These are phyloP conservation scores for Rhimphoctona megacephalus DNA, from an alignment of 2,888 invertebrate genomes.

Conservation along the genomic window DNA sequence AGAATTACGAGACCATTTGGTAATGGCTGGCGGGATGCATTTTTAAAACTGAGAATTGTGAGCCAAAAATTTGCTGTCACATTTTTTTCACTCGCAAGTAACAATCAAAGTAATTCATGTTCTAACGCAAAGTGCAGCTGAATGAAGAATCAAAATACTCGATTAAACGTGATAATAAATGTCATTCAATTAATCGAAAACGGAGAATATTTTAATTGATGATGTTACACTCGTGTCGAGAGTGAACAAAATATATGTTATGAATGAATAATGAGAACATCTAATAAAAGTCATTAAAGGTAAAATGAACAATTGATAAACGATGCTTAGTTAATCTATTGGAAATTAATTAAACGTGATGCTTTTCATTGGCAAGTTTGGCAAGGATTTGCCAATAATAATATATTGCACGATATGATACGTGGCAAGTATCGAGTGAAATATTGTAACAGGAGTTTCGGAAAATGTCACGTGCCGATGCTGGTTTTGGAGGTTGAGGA, in stretches of 20 bases:
- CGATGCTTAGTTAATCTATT: background rate
- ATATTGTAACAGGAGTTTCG: conserved; percentile 10
- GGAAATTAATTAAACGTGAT: background rate
- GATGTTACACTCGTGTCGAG: background rate
- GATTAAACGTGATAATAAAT: background rate
- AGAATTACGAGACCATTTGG: too few species aligned
- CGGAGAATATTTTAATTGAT: too few species aligned
- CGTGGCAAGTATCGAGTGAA: background rate
- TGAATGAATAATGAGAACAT: background rate
- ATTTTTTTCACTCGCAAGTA: background rate
- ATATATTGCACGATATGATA: background rate
- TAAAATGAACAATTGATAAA: background rate
- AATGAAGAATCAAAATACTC: background rate
- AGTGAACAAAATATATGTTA: background rate
- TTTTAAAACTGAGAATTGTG: background rate
- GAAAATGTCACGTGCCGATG: conserved; percentile 19
- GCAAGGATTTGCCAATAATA: background rate
- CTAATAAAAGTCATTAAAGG: background rate
- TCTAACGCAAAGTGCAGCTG: background rate
- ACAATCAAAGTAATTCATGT: background rate
- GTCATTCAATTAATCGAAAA: background rate
- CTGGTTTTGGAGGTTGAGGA: background rate
- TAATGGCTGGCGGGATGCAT: too few species aligned
- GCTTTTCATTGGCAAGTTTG: background rate
- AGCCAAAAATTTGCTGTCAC: background rate